phyloP scores from a whole-genome alignment of 2,797 vertebrate species.

The Anabas testudineus region DNA sequence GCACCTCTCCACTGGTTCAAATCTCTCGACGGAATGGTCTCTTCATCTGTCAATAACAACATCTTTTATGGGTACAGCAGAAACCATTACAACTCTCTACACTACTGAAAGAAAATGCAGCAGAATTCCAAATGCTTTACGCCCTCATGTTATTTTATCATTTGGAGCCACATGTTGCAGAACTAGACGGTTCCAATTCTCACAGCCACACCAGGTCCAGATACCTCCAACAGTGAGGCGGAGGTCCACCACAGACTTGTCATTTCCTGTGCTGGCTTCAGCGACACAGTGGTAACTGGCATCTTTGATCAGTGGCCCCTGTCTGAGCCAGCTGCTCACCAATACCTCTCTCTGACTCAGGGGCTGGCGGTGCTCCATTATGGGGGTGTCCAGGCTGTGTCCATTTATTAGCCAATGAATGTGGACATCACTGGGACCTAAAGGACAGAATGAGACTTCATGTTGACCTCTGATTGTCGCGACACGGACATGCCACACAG shows the following conservation, averaged over 20 bases:
- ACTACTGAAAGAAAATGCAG: not conserved
- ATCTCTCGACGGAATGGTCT: conserved; percentile 84
- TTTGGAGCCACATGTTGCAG: not conserved
- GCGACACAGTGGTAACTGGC: conserved; percentile 88
- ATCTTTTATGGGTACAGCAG: conserved; percentile 43
- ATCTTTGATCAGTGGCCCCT: conserved; percentile 81
- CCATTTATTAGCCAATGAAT: conserved; percentile 92
- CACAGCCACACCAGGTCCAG: conserved; percentile 15
- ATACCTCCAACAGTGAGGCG: conserved; percentile 81
- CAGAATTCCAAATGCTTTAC: not conserved
- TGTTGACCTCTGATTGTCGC: conserved; percentile 45
- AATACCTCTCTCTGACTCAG: conserved; percentile 83
- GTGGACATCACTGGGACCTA: conserved; percentile 89
- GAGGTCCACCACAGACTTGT: conserved; percentile 83
- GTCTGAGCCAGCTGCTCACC: conserved; percentile 91
- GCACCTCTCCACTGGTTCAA: conserved; percentile 88
- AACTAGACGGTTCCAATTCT: not conserved
- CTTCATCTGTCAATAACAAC: conserved; percentile 81
- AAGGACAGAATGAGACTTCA: conserved; percentile 69
- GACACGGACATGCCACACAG: not conserved
- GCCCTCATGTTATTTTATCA: too few relatives aligned
- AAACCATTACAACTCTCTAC: not conserved
- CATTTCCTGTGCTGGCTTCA: conserved; percentile 82
- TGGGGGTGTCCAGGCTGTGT: conserved; percentile 79
- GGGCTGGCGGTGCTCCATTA: conserved; percentile 80